A percentile compares a stretch with the other conserved stretches of the same genome.
phyloP scores from a whole-genome alignment of 2,113 vertebrate genomes.

The Herpetotheres cachinnans region DNA sequence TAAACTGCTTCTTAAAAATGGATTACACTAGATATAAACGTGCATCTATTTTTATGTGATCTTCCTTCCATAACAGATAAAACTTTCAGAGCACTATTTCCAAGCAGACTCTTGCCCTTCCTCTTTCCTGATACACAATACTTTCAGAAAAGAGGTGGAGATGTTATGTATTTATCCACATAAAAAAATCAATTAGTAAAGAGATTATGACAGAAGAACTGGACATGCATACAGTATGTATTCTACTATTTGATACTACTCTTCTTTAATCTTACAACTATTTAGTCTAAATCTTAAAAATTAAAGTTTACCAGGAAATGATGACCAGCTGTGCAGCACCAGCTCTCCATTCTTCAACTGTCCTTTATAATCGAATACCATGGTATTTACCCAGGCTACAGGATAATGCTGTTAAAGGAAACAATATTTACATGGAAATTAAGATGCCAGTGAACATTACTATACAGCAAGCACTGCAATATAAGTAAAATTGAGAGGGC shows the following conservation, averaged over 20 bases:
- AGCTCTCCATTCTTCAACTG: conserved; percentile 90
- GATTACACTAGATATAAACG: neutral
- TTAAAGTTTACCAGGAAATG: conserved; percentile 89
- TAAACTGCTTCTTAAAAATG: neutral
- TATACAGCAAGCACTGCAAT: neutral
- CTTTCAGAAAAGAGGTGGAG: neutral
- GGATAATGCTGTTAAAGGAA: conserved; percentile 87
- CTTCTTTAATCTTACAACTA: neutral
- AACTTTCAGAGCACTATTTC: neutral
- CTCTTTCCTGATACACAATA: neutral
- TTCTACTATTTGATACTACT: neutral
- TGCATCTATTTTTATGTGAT: neutral
- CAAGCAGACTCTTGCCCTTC: neutral
- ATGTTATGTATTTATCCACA: neutral
- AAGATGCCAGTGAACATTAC: neutral
- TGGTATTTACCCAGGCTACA: conserved; percentile 98
- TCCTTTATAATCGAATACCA: conserved; percentile 99
- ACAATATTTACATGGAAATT: neutral
- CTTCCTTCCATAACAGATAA: neutral
- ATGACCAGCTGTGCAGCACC: conserved; percentile 93
- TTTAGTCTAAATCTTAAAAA: neutral
- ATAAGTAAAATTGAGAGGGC: neutral
- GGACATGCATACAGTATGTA: neutral
- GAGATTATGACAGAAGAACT: neutral
- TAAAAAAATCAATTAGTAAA: neutral